These are phyloP conservation scores for Scaptodrosophila lebanonensis DNA, from an alignment of 1,140 invertebrate species.

Conservation along the genomic window DNA sequence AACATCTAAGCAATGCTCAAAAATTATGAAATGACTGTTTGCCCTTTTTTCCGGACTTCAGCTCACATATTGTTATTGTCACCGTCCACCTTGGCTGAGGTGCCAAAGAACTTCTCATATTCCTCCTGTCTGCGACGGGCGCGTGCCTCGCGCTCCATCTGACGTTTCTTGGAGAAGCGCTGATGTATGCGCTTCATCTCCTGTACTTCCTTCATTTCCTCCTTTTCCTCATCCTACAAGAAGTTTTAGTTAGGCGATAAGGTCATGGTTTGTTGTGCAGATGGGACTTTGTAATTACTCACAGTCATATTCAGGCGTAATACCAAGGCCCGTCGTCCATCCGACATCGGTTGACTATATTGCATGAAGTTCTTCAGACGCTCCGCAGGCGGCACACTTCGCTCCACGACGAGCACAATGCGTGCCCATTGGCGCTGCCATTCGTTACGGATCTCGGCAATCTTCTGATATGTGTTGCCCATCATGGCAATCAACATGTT, in stretches of 20 bases:
- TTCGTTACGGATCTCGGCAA: slow-evolving; percentile 97
- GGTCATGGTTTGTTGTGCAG: not conserved
- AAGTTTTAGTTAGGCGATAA: not conserved
- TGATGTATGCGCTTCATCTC: slow-evolving; percentile 93
- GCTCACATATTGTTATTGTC: slow-evolving; percentile 59
- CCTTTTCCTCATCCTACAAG: slow-evolving; percentile 89
- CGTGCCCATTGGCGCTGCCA: slow-evolving; percentile 99
- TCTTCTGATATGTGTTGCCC: slow-evolving; percentile 99
- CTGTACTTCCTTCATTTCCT: slow-evolving; percentile 95
- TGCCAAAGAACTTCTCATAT: slow-evolving; percentile 73
- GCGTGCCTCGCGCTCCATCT: slow-evolving; percentile 71
- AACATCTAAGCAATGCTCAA: too few species aligned
- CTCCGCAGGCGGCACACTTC: slow-evolving; percentile 93
- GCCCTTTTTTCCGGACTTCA: too few species aligned
- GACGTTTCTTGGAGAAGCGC: slow-evolving; percentile 83
- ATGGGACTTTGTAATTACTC: slow-evolving; percentile 49
- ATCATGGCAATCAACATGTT: slow-evolving; percentile 99
- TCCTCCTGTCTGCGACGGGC: slow-evolving; percentile 57
- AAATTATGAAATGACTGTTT: too few species aligned
- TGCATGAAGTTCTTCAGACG: slow-evolving; percentile 89
- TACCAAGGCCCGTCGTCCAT: slow-evolving; percentile 91
- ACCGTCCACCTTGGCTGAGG: slow-evolving; percentile 40
- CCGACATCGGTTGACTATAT: slow-evolving; percentile 98
- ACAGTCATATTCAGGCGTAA: slow-evolving; percentile 90
- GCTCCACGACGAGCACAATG: slow-evolving; percentile 97